Conservation (phyloP, 1,140 invertebrate genomes). For the Heliconius congener region DNA sequence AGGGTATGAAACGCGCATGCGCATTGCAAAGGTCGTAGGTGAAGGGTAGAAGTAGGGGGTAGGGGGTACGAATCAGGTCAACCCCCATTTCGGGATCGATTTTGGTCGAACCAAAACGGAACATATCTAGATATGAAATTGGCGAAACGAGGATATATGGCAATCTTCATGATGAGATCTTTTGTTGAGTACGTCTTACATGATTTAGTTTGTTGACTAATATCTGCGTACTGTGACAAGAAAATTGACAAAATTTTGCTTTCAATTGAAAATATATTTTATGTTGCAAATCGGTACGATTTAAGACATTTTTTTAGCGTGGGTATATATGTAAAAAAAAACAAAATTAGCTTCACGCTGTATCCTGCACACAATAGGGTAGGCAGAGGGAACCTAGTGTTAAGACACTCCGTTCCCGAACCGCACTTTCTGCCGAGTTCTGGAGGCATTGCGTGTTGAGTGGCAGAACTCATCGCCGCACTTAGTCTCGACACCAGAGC, state of each 20-base stretch:
- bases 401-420: no score
- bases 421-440: no score
- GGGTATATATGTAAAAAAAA: no score
- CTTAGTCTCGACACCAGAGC: no score
- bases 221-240: background rate
- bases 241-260: background rate
- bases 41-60: slow-evolving; percentile 45
- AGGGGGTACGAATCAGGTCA: slow-evolving; percentile 59
- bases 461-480: no score
- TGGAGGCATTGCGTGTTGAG: no score
- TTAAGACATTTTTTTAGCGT: background rate
- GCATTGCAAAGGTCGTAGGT: slow-evolving; percentile 64
- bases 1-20: slow-evolving; percentile 52
- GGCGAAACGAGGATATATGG: background rate
- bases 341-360: no score
- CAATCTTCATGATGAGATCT: background rate
- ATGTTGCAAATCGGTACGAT: background rate
- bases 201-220: slow-evolving; percentile 6
- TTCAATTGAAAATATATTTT: background rate
- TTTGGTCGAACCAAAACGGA: slow-evolving; percentile 18
- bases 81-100: slow-evolving; percentile 39
- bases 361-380: no score
- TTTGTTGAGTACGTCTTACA: background rate
- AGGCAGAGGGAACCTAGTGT: no score
- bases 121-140: slow-evolving; percentile 21